Percentiles rank a stretch among this genome's conserved stretches.
Evolutionary conservation across 2,797 vertebrate species (phyloP).

Genomic region (Malurus splendens): DNA sequence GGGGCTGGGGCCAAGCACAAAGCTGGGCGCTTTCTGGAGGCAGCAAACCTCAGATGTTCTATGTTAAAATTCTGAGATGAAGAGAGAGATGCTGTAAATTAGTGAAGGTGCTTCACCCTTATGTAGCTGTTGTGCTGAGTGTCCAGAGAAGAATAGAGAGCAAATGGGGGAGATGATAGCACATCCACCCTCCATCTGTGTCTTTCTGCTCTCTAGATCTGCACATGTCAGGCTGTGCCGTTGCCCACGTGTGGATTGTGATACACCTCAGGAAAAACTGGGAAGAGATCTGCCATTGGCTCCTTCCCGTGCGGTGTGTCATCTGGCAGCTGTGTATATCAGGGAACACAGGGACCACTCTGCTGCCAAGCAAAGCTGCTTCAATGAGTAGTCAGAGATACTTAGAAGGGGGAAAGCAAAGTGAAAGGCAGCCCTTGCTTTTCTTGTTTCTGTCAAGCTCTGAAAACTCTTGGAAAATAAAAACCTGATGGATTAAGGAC

Average conservation of each 20-base stretch:
- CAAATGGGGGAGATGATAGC: background rate
- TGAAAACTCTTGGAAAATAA: background rate
- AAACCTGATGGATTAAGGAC: background rate
- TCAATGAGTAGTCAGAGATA: background rate
- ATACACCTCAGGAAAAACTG: background rate
- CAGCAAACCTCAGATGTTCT: background rate
- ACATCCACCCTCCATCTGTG: background rate
- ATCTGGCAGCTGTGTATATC: constrained; percentile 13
- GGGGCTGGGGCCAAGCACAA: background rate
- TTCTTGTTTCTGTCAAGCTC: background rate
- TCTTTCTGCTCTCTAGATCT: background rate
- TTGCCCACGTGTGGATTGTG: background rate
- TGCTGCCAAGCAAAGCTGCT: background rate
- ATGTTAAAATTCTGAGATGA: background rate
- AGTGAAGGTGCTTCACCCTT: background rate
- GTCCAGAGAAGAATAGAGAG: background rate
- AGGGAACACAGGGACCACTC: background rate
- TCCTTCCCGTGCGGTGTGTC: background rate
- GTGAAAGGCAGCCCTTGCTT: background rate
- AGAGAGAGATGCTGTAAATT: background rate
- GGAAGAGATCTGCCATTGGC: constrained; percentile 36
- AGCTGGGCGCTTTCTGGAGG: background rate
- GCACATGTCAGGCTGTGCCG: background rate
- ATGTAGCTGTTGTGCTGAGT: background rate
- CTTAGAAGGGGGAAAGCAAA: background rate